phyloP scores from a whole-genome alignment of 2,888 invertebrate genomes.

The Pandemis heparana region DNA sequence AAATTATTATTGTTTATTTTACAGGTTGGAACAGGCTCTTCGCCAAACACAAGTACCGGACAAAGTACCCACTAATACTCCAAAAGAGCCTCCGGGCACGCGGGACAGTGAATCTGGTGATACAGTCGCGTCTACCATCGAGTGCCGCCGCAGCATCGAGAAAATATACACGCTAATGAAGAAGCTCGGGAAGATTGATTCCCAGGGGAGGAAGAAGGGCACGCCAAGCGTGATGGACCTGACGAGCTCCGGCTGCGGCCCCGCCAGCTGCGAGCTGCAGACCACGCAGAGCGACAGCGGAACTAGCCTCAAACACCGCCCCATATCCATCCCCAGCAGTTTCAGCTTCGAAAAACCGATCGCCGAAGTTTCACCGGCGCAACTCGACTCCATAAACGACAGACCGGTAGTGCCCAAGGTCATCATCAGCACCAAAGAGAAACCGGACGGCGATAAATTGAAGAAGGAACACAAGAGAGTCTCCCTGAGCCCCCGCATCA shows the following conservation, averaged over 20 bases:
- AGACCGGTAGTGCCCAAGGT: slow-evolving; percentile 66
- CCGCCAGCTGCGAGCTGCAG: slow-evolving; percentile 29
- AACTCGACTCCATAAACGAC: slow-evolving; percentile 40
- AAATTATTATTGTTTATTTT: not conserved
- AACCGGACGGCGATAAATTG: slow-evolving; percentile 54
- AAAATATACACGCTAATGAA: slow-evolving; percentile 75
- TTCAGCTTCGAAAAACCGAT: slow-evolving; percentile 60
- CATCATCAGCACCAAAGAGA: slow-evolving; percentile 65
- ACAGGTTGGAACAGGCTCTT: not conserved
- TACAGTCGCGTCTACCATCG: slow-evolving; percentile 54
- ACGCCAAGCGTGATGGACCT: slow-evolving; percentile 7
- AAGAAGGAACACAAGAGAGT: slow-evolving; percentile 57
- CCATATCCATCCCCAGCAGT: slow-evolving; percentile 63
- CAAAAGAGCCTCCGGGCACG: slow-evolving; percentile 40
- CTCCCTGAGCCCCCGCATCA: slow-evolving; percentile 48
- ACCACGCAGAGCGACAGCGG: slow-evolving; percentile 63
- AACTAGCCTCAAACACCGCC: slow-evolving; percentile 67
- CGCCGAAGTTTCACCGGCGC: slow-evolving; percentile 25
- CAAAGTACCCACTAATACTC: slow-evolving; percentile 52
- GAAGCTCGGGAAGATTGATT: slow-evolving; percentile 56
- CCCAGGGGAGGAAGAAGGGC: slow-evolving; percentile 48
- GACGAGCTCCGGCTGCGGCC: not conserved
- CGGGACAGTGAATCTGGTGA: slow-evolving; percentile 47
- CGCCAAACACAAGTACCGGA: slow-evolving; percentile 28
- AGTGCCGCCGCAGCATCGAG: slow-evolving; percentile 75